Evolutionary conservation across 2,113 vertebrate genomes (phyloP).

Genomic region (Acanthochromis polyacanthus): DNA sequence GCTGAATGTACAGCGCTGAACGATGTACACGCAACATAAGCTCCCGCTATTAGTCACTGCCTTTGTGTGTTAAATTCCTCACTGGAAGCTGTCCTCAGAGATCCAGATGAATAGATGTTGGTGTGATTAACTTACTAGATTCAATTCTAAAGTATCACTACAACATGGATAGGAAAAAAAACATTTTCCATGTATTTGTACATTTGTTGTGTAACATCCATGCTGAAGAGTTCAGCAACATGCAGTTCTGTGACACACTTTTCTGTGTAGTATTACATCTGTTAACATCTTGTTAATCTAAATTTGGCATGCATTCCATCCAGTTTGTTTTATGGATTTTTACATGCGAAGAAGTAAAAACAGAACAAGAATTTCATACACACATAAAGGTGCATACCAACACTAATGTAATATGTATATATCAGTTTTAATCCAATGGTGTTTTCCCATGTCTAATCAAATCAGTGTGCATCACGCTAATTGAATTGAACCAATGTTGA

Average conservation of each 20-base stretch:
- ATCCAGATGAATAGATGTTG: slow-evolving; percentile 7
- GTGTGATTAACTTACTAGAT: background rate
- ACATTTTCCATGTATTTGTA: background rate
- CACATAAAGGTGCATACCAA: slow-evolving; percentile 48
- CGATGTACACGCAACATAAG: background rate
- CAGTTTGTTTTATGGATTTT: slow-evolving; percentile 19
- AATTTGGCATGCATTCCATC: slow-evolving; percentile 18
- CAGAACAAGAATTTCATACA: slow-evolving; percentile 24
- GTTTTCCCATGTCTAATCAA: slow-evolving; percentile 62
- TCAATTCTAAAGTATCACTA: background rate
- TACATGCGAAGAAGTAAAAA: background rate
- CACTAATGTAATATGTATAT: slow-evolving; percentile 30
- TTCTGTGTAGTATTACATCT: background rate
- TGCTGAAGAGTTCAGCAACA: background rate
- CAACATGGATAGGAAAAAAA: slow-evolving; percentile 3
- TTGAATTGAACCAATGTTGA: slow-evolving; percentile 51
- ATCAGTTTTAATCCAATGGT: slow-evolving; percentile 59
- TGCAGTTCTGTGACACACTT: background rate
- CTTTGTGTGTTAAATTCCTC: slow-evolving; percentile 7
- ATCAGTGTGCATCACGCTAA: slow-evolving; percentile 73
- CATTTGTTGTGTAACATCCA: background rate
- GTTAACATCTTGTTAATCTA: background rate
- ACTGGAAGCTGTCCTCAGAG: background rate
- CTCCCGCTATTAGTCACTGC: slow-evolving; percentile 27
- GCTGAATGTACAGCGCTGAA: background rate